Percentiles rank a stretch among this genome's conserved stretches.
Conservation (phyloP, 2,888 invertebrate species). For the Altica lythri region DNA sequence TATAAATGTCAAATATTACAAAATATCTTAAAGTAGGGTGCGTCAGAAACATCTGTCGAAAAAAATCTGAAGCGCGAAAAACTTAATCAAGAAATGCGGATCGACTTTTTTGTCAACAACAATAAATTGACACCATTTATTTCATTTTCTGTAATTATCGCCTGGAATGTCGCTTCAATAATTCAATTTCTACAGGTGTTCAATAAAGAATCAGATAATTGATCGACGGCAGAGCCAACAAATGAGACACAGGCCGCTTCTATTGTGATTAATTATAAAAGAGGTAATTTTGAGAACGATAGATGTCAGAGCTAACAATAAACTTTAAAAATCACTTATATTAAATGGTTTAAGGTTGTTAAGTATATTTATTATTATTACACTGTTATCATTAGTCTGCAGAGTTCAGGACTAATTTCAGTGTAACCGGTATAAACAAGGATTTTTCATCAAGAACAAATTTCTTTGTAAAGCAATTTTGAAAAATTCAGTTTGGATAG, state of each 20-base stretch:
- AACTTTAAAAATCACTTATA: no score
- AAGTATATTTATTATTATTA: no score
- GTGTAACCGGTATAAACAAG: no score
- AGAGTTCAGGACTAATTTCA: no score
- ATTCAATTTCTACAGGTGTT: slow-evolving; percentile 19
- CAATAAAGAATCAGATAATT: slow-evolving; percentile 15
- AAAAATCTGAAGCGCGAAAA: slow-evolving; percentile 4
- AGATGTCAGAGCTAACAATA: no score
- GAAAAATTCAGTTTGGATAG: no score
- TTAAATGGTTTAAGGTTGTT: no score
- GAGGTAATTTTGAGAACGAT: slow-evolving; percentile 5
- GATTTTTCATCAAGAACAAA: no score
- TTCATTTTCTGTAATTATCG: slow-evolving; percentile 12
- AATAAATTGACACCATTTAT: slow-evolving; percentile 16
- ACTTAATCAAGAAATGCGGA: slow-evolving; percentile 11
- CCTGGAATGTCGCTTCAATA: slow-evolving; percentile 9
- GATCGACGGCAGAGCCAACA: slow-evolving; percentile 2
- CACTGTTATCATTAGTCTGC: no score
- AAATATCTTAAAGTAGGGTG: background rate
- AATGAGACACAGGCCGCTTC: background rate
- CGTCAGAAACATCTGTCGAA: slow-evolving; percentile 3
- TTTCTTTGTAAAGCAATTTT: no score
- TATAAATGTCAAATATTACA: slow-evolving; percentile 1
- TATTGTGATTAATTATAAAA: slow-evolving; percentile 2
- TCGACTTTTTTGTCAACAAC: slow-evolving; percentile 14